Evolutionary conservation across 2,797 vertebrate species (phyloP), one percentile per base, ranked within the genome.

Genomic region (Urocyon cinereoargenteus): DNA sequence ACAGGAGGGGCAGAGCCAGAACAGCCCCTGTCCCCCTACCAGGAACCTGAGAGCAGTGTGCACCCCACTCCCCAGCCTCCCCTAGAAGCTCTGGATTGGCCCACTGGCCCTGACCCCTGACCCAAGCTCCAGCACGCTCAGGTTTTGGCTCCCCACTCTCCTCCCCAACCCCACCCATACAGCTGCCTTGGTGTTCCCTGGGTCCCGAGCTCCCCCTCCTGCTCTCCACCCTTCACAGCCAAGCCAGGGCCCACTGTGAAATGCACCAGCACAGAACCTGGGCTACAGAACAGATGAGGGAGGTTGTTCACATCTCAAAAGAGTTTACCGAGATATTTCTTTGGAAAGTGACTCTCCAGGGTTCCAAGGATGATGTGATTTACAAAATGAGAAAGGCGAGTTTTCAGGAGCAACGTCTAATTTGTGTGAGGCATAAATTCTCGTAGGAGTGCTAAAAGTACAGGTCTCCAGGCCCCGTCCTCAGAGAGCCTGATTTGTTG

Each of bases 131-230:
- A 36, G 34, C 64, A 59, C 18, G 68, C 68, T 28, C 40, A 45
- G 59, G 49, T 14, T 36, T 13, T 0, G 1, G n/a, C n/a, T 66
- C 77, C 66, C 78, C 40, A 45, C 40, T 45, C 40, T 45, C 40
- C 40, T 45, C 40, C 40, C 40, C 40, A 45, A 45, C 40, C 16
- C 11, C 0, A 10, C 57, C 10, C n/a, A 3, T 24, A 6, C 31
- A 16, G n/a, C 51, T 16, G 28, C 22, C 21, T 22, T 16, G 21
- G 45, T 2, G 34, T 0, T 0, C 57, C n/a, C 59, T 6, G 18
- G 40, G 22, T 3, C 45, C 36, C 3, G 3, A 12, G 88, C 6
- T 34, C 51, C 57, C 36, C 45, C 40, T 7, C 51, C 4, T 2
- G 6, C 73, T 31, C 16, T 16, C 62, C 88, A 22, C n/a, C 34